Base-by-base conservation (phyloP, 2,888 invertebrate species). In the Thymelicus sylvestris region DNA sequence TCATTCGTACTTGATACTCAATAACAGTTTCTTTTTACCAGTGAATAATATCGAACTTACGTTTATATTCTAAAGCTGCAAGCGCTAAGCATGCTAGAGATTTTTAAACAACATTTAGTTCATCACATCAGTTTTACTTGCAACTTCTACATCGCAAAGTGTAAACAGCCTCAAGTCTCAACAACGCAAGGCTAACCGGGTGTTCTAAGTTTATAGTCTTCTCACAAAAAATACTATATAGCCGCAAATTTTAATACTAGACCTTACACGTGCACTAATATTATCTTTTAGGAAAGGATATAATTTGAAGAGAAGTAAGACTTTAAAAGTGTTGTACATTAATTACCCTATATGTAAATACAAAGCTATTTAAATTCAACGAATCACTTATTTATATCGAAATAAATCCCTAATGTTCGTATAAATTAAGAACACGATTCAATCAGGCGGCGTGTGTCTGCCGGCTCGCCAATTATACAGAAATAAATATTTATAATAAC, bases 331-430 rank as follows among this genome's bases (percentile, higher is more conserved):
- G 55, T 62, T 61, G 55, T 55, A 62, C 55, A 62, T 52, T 62
- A 62, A 67, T 61, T 61, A 67, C 47, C 48, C 67, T 67, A 67
- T 67, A 60, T 38, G 47, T 60, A 67, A 48, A 61, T 62, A 55
- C 62, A 31, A 68, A 68, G 67, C 67, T 68, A 62, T 31, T 44
- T 68, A 62, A 68, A 68, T 62, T 68, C 67, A 62, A 62, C 62
- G n/a, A 66, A 59, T 62, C 61, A 52, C 55, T 52, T 68, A 62
- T 44, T 66, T 44, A 57, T 41, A 66, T 44, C 15, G 31, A 50
- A 39, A 48, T 44, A 7, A 50, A 44, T 44, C 19, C 31, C 59
- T 12, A 47, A 15, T 31, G 44, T 59, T 31, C 48, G 6, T 48
- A 47, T 47, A 48, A 48, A n/a, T 48, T n/a, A 48, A 48, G 48